Evolutionary conservation across 2,797 vertebrate species (phyloP), one percentile per base, ranked within the genome.

Genomic region (Tragopan temminckii): DNA sequence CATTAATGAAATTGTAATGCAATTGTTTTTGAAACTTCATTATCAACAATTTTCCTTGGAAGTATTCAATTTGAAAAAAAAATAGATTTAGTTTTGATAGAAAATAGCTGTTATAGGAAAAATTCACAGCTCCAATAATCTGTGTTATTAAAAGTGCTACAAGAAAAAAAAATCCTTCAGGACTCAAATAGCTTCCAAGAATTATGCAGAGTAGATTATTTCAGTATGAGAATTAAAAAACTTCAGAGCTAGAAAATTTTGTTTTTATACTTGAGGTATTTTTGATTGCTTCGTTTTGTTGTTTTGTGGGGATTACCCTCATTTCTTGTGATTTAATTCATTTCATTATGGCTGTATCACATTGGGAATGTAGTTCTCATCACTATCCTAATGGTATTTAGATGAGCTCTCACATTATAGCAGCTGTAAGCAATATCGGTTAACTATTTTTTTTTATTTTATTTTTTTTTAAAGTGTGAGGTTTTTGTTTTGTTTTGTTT

Each of bases 21-120:
- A 31, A 11, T 40, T 12, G 57, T 59, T 7, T 27, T 19, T 35
- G 16, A 78, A 59, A 55, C 0, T 36, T 75, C 33, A 27, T 55
- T 55, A 23, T 1, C 9, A 68, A 35, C 0, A 0, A 0, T 16
- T 64, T 75, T 78, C 52, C 16, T 33, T 82, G 31, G 29, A 72
- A 81, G 67, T 36, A 20, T 17, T 74, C 1, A 13, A 11, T 74
- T 77, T 7, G 38, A 3, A 58, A 72, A 80, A 45, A 38, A 38
- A 21, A 24, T 42, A 52, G 4, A 6, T 48, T 58, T 63, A 31
- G 20, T 18, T 59, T 83, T 23, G 1, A 20, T 31, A 33, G 27
- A 40, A 89, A 36, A 75, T 1, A n/a, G 36, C 9, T 48, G 68
- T 14, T 33, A 11, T 4, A 36, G 5, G 12, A 57, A n/a, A 89